Evolutionary conservation across 35 echinoderm and acorn worm genomes (phyloP), one percentile per base, ranked within the genome.

Genomic region (Holothuria glaberrima): DNA sequence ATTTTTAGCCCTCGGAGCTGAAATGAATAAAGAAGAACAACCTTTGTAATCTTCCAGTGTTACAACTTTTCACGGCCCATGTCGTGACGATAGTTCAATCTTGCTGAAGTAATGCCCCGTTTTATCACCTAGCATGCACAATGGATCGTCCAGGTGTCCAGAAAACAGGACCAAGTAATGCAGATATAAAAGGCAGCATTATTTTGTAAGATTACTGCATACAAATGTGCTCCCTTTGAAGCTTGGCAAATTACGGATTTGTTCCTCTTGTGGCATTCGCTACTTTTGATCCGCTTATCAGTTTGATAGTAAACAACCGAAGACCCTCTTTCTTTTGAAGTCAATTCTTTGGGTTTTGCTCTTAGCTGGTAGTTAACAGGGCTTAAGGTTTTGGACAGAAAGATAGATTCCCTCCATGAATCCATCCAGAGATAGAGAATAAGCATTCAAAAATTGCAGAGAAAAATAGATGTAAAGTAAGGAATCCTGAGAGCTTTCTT

Each of bases 241-340:
- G 31, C 21, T 35, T 41, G 32, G 14, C 71, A 75, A 38, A 75
- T 75, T 75, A 41, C 44, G 34, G 71, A 75, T 75, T 75, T 75
- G 71, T 34, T 22, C 71, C 71, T 41, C 28, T 75, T n/a, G 71
- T 38, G 31, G 71, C 32, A 41, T 75, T n/a, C 41, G 71, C 34
- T 75, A 75, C 71, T 75, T 75, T 75, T 75, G 71, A 75, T 75
- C 71, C 71, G 71, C 71, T 75, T 75, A 75, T 75, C 71, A 75
- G 41, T 41, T 75, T 75, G 71, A 75, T 75, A 75, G 71, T 75
- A 75, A 75, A 75, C 71, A 75, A 75, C 31, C 44, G 31, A 75
- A 38, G 32, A 38, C 44, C 33, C 16, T 41, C 71, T 75, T 75
- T 75, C 31, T 41, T 75, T 75, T 31, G 71, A 5, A 38, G 44